phyloP scores from a whole-genome alignment of 2,797 vertebrate genomes.

The Notamacropus eugenii region DNA sequence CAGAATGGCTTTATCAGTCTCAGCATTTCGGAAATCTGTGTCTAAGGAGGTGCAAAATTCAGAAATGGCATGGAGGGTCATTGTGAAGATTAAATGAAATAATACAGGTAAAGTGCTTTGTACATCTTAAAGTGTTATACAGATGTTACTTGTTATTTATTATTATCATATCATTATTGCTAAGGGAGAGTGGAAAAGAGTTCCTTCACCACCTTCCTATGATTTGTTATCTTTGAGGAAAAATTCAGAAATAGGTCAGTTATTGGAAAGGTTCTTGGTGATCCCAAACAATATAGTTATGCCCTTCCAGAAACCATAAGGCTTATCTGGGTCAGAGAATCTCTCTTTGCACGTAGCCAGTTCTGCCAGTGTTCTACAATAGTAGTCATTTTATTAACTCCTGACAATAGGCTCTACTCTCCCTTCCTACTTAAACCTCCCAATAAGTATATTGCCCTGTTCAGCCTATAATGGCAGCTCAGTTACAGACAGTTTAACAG shows the following conservation, averaged over 20 bases:
- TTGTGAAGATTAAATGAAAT: neutral
- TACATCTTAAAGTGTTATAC: neutral
- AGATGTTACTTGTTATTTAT: neutral
- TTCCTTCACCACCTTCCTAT: neutral
- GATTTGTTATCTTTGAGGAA: neutral
- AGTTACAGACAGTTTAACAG: neutral
- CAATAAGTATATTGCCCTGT: neutral
- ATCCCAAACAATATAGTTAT: neutral
- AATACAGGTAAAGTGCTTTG: neutral
- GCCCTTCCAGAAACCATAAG: neutral
- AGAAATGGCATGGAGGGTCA: neutral
- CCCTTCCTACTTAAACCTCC: neutral
- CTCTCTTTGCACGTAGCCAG: neutral
- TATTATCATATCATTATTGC: neutral
- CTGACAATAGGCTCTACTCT: neutral
- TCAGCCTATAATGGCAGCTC: neutral
- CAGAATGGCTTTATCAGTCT: neutral
- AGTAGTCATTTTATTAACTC: neutral
- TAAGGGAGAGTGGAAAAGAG: neutral
- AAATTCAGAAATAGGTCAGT: neutral
- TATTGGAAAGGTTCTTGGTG: neutral
- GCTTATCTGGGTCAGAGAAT: neutral
- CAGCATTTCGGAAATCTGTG: neutral
- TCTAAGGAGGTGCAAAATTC: neutral
- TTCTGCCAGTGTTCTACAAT: neutral